Evolutionary conservation across 2,113 vertebrate genomes (phyloP), one percentile per base, ranked within the genome.

Genomic region (Colistium nudipinnis): DNA sequence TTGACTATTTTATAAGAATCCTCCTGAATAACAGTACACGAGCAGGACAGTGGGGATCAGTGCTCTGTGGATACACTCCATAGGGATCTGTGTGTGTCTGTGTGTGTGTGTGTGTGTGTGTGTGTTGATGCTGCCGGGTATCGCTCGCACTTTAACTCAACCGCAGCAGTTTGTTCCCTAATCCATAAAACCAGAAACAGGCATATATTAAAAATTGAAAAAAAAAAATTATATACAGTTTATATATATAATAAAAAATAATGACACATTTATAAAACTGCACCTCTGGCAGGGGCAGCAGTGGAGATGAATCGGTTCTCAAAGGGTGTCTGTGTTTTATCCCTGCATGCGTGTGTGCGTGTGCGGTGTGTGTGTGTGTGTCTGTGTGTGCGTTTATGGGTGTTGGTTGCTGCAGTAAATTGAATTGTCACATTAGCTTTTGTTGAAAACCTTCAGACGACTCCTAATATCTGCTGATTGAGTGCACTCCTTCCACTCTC

Each of bases 401-500:
- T n/a, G n/a, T n/a, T n/a, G n/a, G n/a, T n/a, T n/a, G n/a, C n/a
- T 44, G 4, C n/a, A 27, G 35, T 64, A 22, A 19, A 49, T 19
- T 56, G 3, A 56, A 36, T 70, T 61, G 35, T 47, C 16, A 63
- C 33, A 19, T 66, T 45, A 56, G 17, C 19, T 9, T 16, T 59
- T 44, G 44, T 51, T 48, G 48, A 52, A 68, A 30, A 65, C 41
- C 52, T 51, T 51, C 54, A 33, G 62, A 20, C 44, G 13, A 6
- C 33, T n/a, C 35, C 20, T 51, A 45, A 30, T 39, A 67, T 78
- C 43, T 59, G 30, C 62, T 55, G 53, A 24, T 39, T 63, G 60
- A n/a, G n/a, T n/a, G n/a, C n/a, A n/a, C n/a, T n/a, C n/a, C n/a
- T 62, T 61, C 24, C 30, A 24, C 13, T 43, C 8, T 36, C 16